Percentiles rank a stretch among this genome's conserved stretches.
Conservation (phyloP, 2,113 vertebrate genomes). For the Misgurnus mizolepis region DNA sequence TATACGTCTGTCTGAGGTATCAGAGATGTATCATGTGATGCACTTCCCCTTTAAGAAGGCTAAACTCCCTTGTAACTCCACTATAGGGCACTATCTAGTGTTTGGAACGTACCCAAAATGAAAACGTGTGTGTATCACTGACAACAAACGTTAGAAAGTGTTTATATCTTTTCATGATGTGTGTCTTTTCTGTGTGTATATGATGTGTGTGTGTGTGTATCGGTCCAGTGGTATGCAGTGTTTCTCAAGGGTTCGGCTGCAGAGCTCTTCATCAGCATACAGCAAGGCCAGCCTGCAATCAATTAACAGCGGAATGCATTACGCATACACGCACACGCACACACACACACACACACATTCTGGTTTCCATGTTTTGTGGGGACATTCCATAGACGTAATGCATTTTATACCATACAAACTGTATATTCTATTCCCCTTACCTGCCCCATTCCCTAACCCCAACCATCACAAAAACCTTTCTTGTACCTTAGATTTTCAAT, state of each 20-base stretch:
- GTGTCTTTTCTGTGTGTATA: not conserved
- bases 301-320: constrained; percentile 53
- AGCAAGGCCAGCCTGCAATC: constrained; percentile 54
- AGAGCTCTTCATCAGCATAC: constrained; percentile 52
- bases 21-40: not conserved
- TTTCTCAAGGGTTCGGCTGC: constrained; percentile 40
- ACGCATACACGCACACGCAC: constrained; percentile 2
- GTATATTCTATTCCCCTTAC: no score
- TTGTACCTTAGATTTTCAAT: no score
- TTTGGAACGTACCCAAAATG: no score
- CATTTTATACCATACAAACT: no score
- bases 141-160: not conserved
- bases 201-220: constrained; percentile 22
- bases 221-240: constrained; percentile 7
- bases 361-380: no score
- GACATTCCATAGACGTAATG: no score
- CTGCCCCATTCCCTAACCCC: no score
- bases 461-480: no score
- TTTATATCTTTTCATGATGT: constrained; percentile 28
- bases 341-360: constrained; percentile 39
- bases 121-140: not conserved
- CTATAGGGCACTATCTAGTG: no score
- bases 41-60: no score
- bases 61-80: no score
- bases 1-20: constrained; percentile 1